These are phyloP conservation scores for Myathropa florea DNA, from an alignment of 2,888 invertebrate genomes.

Conservation along the genomic window DNA sequence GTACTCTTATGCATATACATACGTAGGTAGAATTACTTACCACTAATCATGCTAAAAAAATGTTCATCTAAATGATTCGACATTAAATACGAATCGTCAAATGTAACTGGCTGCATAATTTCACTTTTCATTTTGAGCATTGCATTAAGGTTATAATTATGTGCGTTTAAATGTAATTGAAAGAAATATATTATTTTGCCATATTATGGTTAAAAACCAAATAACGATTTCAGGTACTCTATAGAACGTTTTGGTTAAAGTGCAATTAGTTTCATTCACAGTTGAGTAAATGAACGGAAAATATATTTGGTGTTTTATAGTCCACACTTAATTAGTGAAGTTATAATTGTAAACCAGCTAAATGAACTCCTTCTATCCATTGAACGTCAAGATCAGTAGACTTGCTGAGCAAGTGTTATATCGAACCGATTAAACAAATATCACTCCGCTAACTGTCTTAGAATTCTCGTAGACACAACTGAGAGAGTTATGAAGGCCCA, in stretches of 20 bases:
- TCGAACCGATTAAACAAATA: slow-evolving; percentile 67
- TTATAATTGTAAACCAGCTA: slow-evolving; percentile 17
- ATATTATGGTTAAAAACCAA: background rate
- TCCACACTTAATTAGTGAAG: slow-evolving; percentile 19
- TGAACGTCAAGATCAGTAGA: slow-evolving; percentile 50
- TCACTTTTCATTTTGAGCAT: slow-evolving; percentile 80
- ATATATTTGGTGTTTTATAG: background rate
- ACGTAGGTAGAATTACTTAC: slow-evolving; percentile 34
- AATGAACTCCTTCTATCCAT: slow-evolving; percentile 52
- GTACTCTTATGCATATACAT: background rate
- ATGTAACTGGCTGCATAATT: slow-evolving; percentile 76
- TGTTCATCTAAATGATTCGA: slow-evolving; percentile 77
- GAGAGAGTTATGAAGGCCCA: slow-evolving; percentile 43
- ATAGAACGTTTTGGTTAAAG: too few relatives aligned
- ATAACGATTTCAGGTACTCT: background rate
- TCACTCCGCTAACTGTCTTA: slow-evolving; percentile 65
- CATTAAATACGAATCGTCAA: slow-evolving; percentile 78
- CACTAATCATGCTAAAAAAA: slow-evolving; percentile 79
- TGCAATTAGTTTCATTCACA: too few relatives aligned
- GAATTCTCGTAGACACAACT: slow-evolving; percentile 53
- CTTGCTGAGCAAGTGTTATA: slow-evolving; percentile 54
- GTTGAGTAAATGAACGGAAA: background rate
- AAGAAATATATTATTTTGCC: background rate
- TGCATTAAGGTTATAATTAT: slow-evolving; percentile 33
- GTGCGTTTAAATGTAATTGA: background rate